Evolutionary conservation across 2,888 invertebrate genomes (phyloP), one percentile per base, ranked within the genome.

Genomic region (Elmis aenea): DNA sequence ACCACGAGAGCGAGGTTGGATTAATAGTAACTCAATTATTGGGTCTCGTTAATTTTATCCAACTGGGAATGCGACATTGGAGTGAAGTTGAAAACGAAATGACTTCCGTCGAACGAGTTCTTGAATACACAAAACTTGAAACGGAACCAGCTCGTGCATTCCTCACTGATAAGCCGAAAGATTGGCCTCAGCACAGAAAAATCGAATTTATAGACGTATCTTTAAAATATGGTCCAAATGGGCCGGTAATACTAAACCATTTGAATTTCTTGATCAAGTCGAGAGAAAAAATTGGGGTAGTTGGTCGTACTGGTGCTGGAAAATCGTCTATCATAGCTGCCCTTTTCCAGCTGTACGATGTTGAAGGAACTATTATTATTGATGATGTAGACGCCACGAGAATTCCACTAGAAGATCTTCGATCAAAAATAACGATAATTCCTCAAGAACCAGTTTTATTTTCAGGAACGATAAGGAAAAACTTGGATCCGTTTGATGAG

Each of bases 231-330:
- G 69, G 78, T 32, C 76, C 79, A 1, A 72, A 74, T 1, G 81
- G 82, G 23, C 78, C 85, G 0, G 72, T 79, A 2, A 87, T 92
- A 3, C 70, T 94, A 6, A 83, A 77, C 44, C 76, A 81, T 41
- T 68, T 89, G 2, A 75, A 73, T 29, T 74, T 88, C 36, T 62
- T 68, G 3, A 78, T 87, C 33, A 73, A 81, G 55, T 72, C 79
- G 12, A 77, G 76, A 43, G 76, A 77, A 70, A 83, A 83, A 71
- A 73, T 86, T 9, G 86, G 86, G 4, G 79, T 87, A 4, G 83
- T 86, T 1, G 88, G 89, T 1, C 68, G 88, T 53, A 89, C 89
- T 0, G 89, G 89, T 0, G 85, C 86, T 8, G 83, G 81, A 5
- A 80, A 80, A 57, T 76, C 76, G 0, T 78, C 78, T 0, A 46